Evolutionary conservation across 2,888 invertebrate genomes (phyloP), one percentile per base, ranked within the genome.

Genomic region (Lutraria lutraria): DNA sequence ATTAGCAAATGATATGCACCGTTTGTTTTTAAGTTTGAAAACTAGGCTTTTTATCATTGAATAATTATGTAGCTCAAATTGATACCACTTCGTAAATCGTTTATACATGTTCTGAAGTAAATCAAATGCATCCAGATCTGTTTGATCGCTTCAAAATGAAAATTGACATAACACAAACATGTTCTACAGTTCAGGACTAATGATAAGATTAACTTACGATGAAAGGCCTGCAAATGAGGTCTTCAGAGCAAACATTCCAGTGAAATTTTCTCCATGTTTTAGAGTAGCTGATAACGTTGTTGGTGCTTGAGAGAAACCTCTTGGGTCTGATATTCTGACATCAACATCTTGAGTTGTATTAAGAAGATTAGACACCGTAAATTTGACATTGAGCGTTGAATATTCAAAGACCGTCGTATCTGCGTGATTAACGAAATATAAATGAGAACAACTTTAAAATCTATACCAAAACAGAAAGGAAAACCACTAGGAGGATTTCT

Each of bases 301-400:
- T 0, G 91, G 91, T 21, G 60, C 29, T 29, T 81, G 85, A 16
- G 91, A 84, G 81, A 92, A 91, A 12, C 34, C n/a, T 31, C 89
- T 89, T 56, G 91, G 89, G 79, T 92, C 92, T 81, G 89, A 86
- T 63, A 92, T 90, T 60, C 85, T 89, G 10, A 91, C 88, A 21
- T 89, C 89, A 16, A 91, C 43, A 29, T 89, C 89, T 82, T 91
- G 91, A 34, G 88, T 81, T 25, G 53, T 85, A 31, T 81, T 52
- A 1, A 79, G 91, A 10, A 79, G 85, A 80, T 92, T 92, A 0
- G 72, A 53, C 13, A 91, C 90, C 10, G 91, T 89, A 68, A 90
- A 92, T 19, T 86, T 81, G 19, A 92, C 90, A 25, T 79, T 68
- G 21, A 91, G 16, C 0, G 87, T 87, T 68, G 91, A 90, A 79